Base-by-base conservation (phyloP, 2,113 vertebrate species). In the Mesocricetus auratus region DNA sequence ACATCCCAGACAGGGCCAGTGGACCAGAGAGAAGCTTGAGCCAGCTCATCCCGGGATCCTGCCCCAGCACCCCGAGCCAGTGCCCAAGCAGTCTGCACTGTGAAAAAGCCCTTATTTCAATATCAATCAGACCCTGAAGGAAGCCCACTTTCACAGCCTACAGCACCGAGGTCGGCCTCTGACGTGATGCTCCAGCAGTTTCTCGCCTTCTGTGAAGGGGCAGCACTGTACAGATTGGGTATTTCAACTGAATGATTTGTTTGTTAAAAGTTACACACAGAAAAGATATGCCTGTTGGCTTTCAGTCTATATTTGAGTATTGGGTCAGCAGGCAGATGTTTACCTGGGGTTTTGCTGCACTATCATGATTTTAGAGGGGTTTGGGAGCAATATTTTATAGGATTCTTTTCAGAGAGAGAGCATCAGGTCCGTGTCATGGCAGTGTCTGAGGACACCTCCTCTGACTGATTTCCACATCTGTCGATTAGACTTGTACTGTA, bases 101-200 rank as follows among this genome's bases (percentile, higher is more conserved):
- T 98, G 98, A 97, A 99, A 98, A 96, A 98, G 98, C 96, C 98
- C 98, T 62, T 99, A 99, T 94, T 98, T 98, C 98, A 98, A 98
- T 97, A 99, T 99, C 98, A 99, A 99, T 99, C 99, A 99, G 98
- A 99, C 99, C 98, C 99, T 99, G 98, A 99, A 98, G 98, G 99
- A 99, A 95, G 99, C 99, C 77, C 99, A 99, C 98, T 99, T 99
- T 91, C 99, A 99, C 93, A 99, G 99, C 98, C 98, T 99, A 97
- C 99, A 99, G 97, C 99, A 98, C 98, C 99, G 99, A 94, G 98
- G 98, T 79, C 99, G 99, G 95, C 98, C 99, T 82, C 98, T 98
- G 0, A 98, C 98, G 97, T 98, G 99, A 98, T 97, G 98, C 87
- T 87, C 95, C 77, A 81, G 97, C 97, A 92, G 98, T 53, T 98